Evolutionary conservation across 1,140 invertebrate species (phyloP).

Genomic region (Bombus terrestris): DNA sequence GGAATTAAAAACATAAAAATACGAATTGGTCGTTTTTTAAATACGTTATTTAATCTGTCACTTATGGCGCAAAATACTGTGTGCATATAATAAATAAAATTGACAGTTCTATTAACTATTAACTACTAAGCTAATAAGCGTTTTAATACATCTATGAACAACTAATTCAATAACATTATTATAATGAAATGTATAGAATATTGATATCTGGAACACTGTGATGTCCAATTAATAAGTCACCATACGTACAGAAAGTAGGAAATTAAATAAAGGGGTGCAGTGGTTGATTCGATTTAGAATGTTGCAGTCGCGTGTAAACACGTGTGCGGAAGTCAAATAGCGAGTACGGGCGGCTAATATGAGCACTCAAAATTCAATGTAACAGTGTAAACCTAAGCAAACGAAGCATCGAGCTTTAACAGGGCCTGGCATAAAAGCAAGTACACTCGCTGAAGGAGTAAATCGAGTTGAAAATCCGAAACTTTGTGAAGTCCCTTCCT

Average conservation of each 20-base stretch:
- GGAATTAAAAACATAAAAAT: too few relatives aligned
- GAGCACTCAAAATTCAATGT: conserved; percentile 33
- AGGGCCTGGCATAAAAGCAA: conserved; percentile 14
- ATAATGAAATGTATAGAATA: too few relatives aligned
- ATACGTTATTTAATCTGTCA: too few relatives aligned
- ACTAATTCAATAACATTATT: neutral
- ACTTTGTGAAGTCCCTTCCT: conserved; percentile 29
- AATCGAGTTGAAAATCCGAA: conserved; percentile 37
- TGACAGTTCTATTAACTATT: neutral
- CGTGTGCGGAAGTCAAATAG: conserved; percentile 25
- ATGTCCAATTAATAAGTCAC: neutral
- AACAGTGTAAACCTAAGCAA: conserved; percentile 26
- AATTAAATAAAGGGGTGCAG: neutral
- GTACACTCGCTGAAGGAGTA: conserved; percentile 14
- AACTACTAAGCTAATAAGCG: neutral
- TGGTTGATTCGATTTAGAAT: neutral
- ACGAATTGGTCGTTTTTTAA: neutral
- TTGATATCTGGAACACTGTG: neutral
- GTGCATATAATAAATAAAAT: neutral
- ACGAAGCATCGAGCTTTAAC: conserved; percentile 19
- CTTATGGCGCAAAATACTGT: too few relatives aligned
- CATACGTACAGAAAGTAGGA: neutral
- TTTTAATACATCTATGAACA: neutral
- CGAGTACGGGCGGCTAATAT: conserved; percentile 17
- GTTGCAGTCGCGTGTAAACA: conserved; percentile 16